Conservation (phyloP, 2,888 invertebrate species). For the Stenoptilia bipunctidactyla region DNA sequence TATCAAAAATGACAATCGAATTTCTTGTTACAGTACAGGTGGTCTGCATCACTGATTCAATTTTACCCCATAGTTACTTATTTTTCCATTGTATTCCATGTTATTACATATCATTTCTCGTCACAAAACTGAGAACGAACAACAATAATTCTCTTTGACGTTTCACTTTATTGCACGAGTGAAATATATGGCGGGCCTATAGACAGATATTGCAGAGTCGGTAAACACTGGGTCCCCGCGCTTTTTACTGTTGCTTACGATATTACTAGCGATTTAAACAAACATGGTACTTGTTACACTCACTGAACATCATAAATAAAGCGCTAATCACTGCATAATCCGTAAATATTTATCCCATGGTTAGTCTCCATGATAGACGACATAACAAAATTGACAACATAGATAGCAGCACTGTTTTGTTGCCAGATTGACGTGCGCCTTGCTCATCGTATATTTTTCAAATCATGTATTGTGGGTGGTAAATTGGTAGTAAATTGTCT, state of each 20-base stretch:
- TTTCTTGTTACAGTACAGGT: conserved; percentile 13
- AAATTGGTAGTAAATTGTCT: background rate
- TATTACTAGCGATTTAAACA: background rate
- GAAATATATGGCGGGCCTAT: conserved; percentile 65
- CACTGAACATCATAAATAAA: conserved; percentile 24
- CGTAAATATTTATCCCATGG: conserved; percentile 74
- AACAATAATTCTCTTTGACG: conserved; percentile 58
- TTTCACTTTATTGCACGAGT: conserved; percentile 57
- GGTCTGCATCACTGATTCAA: conserved; percentile 13
- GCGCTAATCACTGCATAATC: conserved; percentile 40
- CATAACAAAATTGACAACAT: conserved; percentile 81
- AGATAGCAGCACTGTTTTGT: conserved; percentile 80
- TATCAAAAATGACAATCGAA: conserved; percentile 30
- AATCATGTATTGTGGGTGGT: background rate
- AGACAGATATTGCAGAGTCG: conserved; percentile 22
- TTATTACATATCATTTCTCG: too few species aligned
- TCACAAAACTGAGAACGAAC: conserved; percentile 34
- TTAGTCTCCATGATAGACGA: conserved; percentile 73
- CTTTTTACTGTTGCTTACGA: too few species aligned
- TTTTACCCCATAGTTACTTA: conserved; percentile 20
- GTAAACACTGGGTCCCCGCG: conserved; percentile 22
- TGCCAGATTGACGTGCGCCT: conserved; percentile 68
- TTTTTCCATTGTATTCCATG: too few species aligned
- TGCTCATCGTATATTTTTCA: conserved; percentile 45
- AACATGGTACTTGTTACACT: conserved; percentile 19